A percentile compares a stretch with the other conserved stretches of the same genome.
Evolutionary conservation across 53 echinoderm and acorn worm genomes (phyloP).

Genomic region (Glandiceps talaboti): DNA sequence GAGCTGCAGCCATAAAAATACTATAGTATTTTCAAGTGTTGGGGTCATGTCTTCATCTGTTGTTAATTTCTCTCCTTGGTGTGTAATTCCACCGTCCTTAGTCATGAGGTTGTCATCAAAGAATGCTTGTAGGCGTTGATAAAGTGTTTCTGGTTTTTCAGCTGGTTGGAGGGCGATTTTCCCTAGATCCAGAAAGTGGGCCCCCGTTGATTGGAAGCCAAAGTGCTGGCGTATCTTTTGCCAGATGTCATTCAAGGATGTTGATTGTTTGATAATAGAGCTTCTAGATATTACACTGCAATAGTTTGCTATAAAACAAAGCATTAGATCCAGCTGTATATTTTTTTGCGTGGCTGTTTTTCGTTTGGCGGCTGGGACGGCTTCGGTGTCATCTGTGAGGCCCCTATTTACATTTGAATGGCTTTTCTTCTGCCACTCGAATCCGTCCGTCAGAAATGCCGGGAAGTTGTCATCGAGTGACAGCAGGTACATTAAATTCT

Average conservation of each 20-base stretch:
- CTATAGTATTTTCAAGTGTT: conserved; percentile 3
- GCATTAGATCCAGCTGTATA: conserved; percentile 19
- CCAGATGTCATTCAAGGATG: conserved; percentile 10
- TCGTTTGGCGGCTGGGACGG: conserved; percentile 12
- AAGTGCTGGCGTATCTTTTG: conserved; percentile 12
- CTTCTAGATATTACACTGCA: conserved; percentile 34
- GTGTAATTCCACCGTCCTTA: neutral
- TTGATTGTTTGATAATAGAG: conserved; percentile 12
- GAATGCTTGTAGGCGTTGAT: conserved; percentile 17
- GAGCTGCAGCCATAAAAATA: neutral
- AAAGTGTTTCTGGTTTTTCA: conserved; percentile 27
- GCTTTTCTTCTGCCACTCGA: neutral
- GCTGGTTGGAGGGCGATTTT: conserved; percentile 19
- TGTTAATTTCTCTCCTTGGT: neutral
- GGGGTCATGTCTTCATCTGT: conserved; percentile 3
- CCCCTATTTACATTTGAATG: conserved; percentile 2
- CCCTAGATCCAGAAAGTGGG: conserved; percentile 19
- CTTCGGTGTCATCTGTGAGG: conserved; percentile 7
- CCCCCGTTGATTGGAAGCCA: conserved; percentile 18
- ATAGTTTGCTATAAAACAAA: conserved; percentile 38
- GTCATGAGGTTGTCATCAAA: conserved; percentile 2
- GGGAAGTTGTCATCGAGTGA: too few species aligned
- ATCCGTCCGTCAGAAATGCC: neutral
- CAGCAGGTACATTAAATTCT: conserved; percentile 27
- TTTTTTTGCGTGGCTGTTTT: too few species aligned